Evolutionary conservation across 2,113 vertebrate species (phyloP).

Genomic region (Gobius niger): DNA sequence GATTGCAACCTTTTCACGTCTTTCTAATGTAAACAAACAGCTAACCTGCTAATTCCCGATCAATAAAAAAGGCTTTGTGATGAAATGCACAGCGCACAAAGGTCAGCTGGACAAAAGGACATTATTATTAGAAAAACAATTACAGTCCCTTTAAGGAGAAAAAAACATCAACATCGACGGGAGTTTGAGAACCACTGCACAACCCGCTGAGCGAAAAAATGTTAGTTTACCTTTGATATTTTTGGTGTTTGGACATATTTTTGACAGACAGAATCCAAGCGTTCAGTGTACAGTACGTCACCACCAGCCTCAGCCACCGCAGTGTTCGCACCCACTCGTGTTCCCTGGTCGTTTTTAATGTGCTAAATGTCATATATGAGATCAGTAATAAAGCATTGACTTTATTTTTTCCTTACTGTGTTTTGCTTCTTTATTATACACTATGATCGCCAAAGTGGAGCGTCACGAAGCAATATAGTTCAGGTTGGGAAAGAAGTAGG

Average conservation of each 20-base stretch:
- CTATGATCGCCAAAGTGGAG: not conserved
- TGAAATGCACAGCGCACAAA: too few relatives aligned
- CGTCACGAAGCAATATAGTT: not conserved
- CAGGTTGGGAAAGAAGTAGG: not conserved
- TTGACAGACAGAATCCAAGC: conserved; percentile 8
- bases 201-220: conserved; percentile 44
- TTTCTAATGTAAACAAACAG: too few relatives aligned
- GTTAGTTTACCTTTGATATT: conserved; percentile 62
- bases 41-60: too few relatives aligned
- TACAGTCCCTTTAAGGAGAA: too few relatives aligned
- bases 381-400: conserved; percentile 80
- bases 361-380: conserved; percentile 73
- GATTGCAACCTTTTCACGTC: too few relatives aligned
- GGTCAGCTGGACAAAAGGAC: too few relatives aligned
- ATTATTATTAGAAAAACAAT: too few relatives aligned
- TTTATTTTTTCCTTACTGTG: conserved; percentile 75
- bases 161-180: too few relatives aligned
- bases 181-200: conserved; percentile 11
- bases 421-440: conserved; percentile 68
- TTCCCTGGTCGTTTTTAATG: conserved; percentile 67
- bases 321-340: conserved; percentile 65
- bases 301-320: conserved; percentile 47
- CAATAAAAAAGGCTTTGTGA: too few relatives aligned
- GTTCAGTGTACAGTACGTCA: conserved; percentile 31
- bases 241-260: conserved; percentile 42